A percentile compares a stretch with the other conserved stretches of the same genome.
These are phyloP conservation scores for Plecturocebus donacophilus DNA, from an alignment of 2,113 vertebrate genomes.

Conservation along the genomic window DNA sequence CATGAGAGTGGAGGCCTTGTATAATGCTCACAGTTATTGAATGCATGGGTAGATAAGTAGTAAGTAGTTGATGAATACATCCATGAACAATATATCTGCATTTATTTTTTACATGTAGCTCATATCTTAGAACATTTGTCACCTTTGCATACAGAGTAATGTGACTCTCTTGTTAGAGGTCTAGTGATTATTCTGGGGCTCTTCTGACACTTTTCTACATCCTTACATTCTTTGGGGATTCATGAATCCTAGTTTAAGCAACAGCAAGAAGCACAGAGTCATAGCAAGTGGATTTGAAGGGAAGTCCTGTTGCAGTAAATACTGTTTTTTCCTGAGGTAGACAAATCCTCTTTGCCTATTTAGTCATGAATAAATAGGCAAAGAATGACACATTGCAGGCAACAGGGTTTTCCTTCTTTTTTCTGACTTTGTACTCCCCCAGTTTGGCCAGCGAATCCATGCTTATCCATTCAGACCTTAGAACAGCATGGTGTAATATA, in stretches of 20 bases:
- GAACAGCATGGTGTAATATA: neutral
- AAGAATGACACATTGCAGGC: neutral
- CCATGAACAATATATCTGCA: neutral
- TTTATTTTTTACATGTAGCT: neutral
- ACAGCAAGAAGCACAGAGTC: neutral
- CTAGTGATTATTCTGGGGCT: neutral
- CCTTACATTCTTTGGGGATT: neutral
- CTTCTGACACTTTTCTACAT: neutral
- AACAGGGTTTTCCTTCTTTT: neutral
- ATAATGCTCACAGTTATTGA: neutral
- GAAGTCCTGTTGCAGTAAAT: neutral
- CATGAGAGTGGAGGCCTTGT: neutral
- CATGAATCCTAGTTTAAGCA: neutral
- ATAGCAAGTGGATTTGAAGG: neutral
- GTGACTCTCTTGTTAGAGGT: neutral
- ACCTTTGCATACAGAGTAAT: neutral
- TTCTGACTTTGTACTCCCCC: neutral
- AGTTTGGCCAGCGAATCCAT: neutral
- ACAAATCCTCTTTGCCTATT: neutral
- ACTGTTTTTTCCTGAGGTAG: neutral
- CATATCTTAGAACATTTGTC: neutral
- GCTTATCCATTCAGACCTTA: neutral
- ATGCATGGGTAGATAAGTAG: neutral
- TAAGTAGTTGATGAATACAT: neutral
- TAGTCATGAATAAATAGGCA: neutral